Conservation (phyloP, 2,113 vertebrate genomes). For the Phylloscopus whistleri region DNA sequence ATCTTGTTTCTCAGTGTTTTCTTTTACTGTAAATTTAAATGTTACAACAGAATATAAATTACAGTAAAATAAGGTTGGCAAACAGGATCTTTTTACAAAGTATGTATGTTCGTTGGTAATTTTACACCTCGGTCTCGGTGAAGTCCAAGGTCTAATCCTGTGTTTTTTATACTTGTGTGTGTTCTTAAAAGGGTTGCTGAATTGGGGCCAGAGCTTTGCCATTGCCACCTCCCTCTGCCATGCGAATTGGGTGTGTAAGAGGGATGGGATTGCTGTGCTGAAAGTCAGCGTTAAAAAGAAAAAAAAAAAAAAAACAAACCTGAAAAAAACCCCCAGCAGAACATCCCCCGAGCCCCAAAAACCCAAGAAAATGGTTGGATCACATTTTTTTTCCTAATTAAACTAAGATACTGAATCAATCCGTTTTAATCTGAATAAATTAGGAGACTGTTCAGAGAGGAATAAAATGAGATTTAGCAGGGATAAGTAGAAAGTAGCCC, state of each 20-base stretch:
- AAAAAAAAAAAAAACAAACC: neutral
- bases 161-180: constrained; percentile 20
- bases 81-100: constrained; percentile 38
- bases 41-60: constrained; percentile 61
- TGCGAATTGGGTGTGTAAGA: constrained; percentile 42
- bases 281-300: constrained; percentile 51
- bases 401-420: constrained; percentile 68
- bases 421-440: constrained; percentile 74
- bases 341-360: neutral
- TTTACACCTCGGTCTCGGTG: neutral
- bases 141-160: constrained; percentile 38
- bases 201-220: constrained; percentile 11
- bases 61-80: constrained; percentile 41
- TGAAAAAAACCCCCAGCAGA: neutral
- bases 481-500: constrained; percentile 61
- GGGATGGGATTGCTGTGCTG: constrained; percentile 57
- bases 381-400: constrained; percentile 48
- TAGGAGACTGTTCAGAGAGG: constrained; percentile 59
- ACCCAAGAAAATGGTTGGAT: neutral
- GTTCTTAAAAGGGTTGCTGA: constrained; percentile 58
- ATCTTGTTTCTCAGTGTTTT: constrained; percentile 40
- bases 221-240: constrained; percentile 2
- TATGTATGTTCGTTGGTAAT: neutral
- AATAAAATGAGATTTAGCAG: constrained; percentile 69
- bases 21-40: constrained; percentile 29